These are phyloP conservation scores for Cephalopachus bancanus DNA, from an alignment of 2,797 vertebrate species.

Conservation along the genomic window DNA sequence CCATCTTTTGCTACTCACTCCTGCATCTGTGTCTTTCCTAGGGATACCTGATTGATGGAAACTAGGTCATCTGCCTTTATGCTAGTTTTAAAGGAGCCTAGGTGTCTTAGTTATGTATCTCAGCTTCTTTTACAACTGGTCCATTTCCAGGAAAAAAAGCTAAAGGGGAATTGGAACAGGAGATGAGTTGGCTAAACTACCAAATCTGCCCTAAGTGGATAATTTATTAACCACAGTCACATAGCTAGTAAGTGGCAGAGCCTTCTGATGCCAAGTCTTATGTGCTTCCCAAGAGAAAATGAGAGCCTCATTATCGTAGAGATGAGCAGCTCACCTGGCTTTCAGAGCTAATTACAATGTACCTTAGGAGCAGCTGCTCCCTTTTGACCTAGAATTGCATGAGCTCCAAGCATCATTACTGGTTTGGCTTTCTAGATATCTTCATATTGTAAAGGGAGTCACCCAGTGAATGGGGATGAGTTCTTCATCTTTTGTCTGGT, in stretches of 20 bases:
- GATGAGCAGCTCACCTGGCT: neutral
- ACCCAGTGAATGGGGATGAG: neutral
- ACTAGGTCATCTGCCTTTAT: neutral
- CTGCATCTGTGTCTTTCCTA: neutral
- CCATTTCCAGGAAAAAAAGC: slow-evolving; percentile 46
- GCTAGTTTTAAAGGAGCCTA: neutral
- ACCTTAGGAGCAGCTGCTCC: neutral
- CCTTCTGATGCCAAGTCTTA: neutral
- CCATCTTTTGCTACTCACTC: neutral
- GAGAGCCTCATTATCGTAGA: neutral
- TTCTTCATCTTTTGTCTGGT: neutral
- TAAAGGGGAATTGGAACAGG: neutral
- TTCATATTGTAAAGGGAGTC: slow-evolving; percentile 23
- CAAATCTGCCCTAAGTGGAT: neutral
- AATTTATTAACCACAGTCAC: neutral
- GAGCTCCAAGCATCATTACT: neutral
- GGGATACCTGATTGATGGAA: neutral
- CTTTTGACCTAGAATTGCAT: slow-evolving; percentile 14
- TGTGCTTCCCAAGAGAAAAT: neutral
- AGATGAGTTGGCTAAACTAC: neutral
- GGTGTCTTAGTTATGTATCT: slow-evolving; percentile 30
- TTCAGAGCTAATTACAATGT: slow-evolving; percentile 48
- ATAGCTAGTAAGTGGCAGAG: neutral
- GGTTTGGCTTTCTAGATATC: slow-evolving; percentile 1
- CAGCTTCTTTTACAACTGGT: slow-evolving; percentile 27